phyloP scores from a whole-genome alignment of 2,888 invertebrate genomes.

The Odontocolon sp. region DNA sequence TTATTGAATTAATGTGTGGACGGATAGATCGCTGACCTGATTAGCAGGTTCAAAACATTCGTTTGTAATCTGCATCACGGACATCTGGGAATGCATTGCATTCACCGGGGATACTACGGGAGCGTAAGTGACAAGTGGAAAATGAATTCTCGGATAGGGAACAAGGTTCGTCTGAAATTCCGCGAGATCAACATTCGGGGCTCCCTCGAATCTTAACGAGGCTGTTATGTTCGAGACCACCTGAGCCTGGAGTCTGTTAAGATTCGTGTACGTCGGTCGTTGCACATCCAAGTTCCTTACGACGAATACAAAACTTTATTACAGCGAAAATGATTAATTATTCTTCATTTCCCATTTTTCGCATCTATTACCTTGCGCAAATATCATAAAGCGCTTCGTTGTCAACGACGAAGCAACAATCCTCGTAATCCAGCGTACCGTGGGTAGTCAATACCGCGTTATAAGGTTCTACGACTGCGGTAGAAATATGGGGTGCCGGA shows the following conservation, averaged over 20 bases:
- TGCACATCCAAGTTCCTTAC: slow-evolving; percentile 86
- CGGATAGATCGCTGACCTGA: slow-evolving; percentile 68
- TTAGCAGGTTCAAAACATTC: slow-evolving; percentile 91
- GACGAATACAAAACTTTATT: neutral
- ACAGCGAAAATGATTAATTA: neutral
- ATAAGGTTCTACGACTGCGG: slow-evolving; percentile 90
- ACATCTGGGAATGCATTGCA: slow-evolving; percentile 85
- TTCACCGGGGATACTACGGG: slow-evolving; percentile 85
- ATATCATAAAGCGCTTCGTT: slow-evolving; percentile 91
- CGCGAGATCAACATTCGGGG: slow-evolving; percentile 85
- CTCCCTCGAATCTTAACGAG: slow-evolving; percentile 87
- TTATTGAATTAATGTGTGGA: no score
- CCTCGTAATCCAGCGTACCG: slow-evolving; percentile 86
- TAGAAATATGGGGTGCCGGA: slow-evolving; percentile 92
- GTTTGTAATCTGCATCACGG: slow-evolving; percentile 88
- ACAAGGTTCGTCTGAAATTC: slow-evolving; percentile 92
- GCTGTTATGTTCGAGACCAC: slow-evolving; percentile 88
- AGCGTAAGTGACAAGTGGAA: slow-evolving; percentile 90
- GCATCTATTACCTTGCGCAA: slow-evolving; percentile 83
- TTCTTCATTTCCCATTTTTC: no score
- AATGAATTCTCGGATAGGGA: slow-evolving; percentile 94
- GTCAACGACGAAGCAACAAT: slow-evolving; percentile 88
- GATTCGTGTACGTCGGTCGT: slow-evolving; percentile 92
- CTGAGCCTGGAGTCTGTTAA: slow-evolving; percentile 90
- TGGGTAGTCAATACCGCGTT: slow-evolving; percentile 88